Base-by-base conservation (phyloP, 2,888 invertebrate genomes). In the Dichetophora obliterata region DNA sequence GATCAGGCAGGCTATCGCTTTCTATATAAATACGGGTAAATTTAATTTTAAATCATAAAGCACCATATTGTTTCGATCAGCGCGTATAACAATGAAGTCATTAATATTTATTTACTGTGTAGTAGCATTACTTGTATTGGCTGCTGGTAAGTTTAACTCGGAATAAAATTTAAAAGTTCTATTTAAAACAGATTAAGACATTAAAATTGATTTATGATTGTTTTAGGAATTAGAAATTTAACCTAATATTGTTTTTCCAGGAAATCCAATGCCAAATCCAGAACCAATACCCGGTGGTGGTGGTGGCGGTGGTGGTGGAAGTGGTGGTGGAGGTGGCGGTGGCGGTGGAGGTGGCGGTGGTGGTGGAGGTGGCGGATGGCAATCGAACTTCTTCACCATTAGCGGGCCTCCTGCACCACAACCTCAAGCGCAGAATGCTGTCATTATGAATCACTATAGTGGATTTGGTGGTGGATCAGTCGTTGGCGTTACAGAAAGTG, bases 271-370 rank as follows among this genome's bases (percentile, higher is more conserved):
- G 69, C 74, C 78, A 6, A 70, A 75, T 66, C 75, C 77, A 52
- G 75, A 75, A 48, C 69, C 75, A 9, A 68, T 73, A 69, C 70
- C 76, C 4, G 76, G 74, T 11, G 78, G 78, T 19, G 78, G 78
- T 27, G 70, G 71, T 4, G 61, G 54, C 19, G n/a, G 11, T n/a
- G 43, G 54, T 19, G 72, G 68, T 43, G 76, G 76, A 9, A 61
- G 70, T 54, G 75, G 75, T 11, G 72, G 69, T 24, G 66, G 73
- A 27, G 73, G 73, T 43, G 71, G 54, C 66, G 71, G 52, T 16
- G 65, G 65, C 37, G 76, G 76, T 0, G 71, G 65, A 6, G 71
- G 65, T 66, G 71, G 71, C 5, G 69, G 70, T 22, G 57, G 70
- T 6, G 34, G 63, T 14, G 75, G 75, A 52, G 71, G 71, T 34